phyloP scores from a whole-genome alignment of 92 coral and sea anemone genomes.

The Ricordea florida region DNA sequence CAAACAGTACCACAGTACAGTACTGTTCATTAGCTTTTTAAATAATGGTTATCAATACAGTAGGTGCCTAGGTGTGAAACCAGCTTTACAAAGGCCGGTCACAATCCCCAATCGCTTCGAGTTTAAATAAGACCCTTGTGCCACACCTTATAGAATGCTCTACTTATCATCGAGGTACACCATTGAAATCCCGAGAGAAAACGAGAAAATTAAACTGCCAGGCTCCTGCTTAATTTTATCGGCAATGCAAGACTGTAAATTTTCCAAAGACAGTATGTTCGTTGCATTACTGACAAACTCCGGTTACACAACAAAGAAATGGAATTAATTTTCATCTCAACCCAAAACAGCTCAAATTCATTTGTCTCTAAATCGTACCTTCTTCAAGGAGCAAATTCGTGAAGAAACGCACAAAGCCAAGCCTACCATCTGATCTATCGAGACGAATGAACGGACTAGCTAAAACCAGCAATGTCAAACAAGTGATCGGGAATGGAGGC shows the following conservation, averaged over 20 bases:
- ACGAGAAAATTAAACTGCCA: too few relatives aligned
- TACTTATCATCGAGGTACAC: too few relatives aligned
- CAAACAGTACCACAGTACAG: too few relatives aligned
- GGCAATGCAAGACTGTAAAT: slow-evolving; percentile 16
- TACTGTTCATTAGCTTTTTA: too few relatives aligned
- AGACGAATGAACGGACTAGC: slow-evolving; percentile 20
- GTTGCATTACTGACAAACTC: not conserved
- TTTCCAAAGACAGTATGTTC: not conserved
- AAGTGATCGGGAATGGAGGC: slow-evolving; percentile 2
- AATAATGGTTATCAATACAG: too few relatives aligned
- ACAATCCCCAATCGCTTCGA: too few relatives aligned
- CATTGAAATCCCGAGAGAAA: too few relatives aligned
- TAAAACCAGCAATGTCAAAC: slow-evolving; percentile 24
- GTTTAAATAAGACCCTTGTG: too few relatives aligned
- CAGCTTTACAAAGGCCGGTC: too few relatives aligned
- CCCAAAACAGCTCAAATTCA: slow-evolving; percentile 35
- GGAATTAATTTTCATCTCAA: slow-evolving; percentile 1
- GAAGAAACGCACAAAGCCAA: slow-evolving; percentile 11
- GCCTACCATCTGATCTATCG: slow-evolving; percentile 33
- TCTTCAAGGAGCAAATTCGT: slow-evolving; percentile 18
- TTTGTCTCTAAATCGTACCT: slow-evolving; percentile 16
- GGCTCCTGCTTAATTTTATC: too few relatives aligned
- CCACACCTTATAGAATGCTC: too few relatives aligned
- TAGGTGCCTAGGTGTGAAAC: too few relatives aligned
- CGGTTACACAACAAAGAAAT: not conserved